Conservation (phyloP, 2,113 vertebrate genomes). For the Dipodomys ordii region DNA sequence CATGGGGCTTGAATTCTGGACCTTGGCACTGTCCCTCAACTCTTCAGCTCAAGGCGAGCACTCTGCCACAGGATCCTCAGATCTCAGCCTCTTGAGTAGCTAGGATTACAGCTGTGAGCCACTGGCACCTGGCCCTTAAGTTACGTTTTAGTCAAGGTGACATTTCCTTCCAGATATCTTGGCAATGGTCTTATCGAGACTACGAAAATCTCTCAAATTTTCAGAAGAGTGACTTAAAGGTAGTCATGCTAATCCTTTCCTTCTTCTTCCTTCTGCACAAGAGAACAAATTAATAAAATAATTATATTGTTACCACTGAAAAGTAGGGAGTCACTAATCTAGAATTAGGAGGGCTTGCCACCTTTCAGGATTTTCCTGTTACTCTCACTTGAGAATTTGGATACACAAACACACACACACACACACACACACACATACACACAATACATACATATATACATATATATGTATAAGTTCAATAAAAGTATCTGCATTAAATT, state of each 20-base stretch:
- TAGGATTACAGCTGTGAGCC: too few relatives aligned
- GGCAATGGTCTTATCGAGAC: background rate
- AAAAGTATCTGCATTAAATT: too few relatives aligned
- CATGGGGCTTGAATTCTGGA: too few relatives aligned
- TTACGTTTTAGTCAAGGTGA: background rate
- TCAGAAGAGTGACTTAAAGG: background rate
- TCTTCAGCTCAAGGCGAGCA: too few relatives aligned
- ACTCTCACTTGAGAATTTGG: background rate
- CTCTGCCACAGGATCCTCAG: too few relatives aligned
- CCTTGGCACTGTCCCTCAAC: too few relatives aligned
- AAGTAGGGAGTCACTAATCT: background rate
- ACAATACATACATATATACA: too few relatives aligned
- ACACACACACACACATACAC: too few relatives aligned
- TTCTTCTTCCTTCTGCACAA: background rate
- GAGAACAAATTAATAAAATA: slow-evolving; percentile 20
- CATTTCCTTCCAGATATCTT: background rate
- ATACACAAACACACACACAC: too few relatives aligned
- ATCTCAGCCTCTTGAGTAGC: too few relatives aligned
- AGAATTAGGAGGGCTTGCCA: background rate
- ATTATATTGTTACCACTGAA: background rate
- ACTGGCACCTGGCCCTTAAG: too few relatives aligned
- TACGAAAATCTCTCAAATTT: background rate
- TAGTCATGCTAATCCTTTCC: background rate
- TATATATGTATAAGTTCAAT: too few relatives aligned
- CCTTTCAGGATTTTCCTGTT: background rate